These are phyloP conservation scores for Ammodytes marinus DNA, from an alignment of 2,113 vertebrate genomes.

Conservation along the genomic window DNA sequence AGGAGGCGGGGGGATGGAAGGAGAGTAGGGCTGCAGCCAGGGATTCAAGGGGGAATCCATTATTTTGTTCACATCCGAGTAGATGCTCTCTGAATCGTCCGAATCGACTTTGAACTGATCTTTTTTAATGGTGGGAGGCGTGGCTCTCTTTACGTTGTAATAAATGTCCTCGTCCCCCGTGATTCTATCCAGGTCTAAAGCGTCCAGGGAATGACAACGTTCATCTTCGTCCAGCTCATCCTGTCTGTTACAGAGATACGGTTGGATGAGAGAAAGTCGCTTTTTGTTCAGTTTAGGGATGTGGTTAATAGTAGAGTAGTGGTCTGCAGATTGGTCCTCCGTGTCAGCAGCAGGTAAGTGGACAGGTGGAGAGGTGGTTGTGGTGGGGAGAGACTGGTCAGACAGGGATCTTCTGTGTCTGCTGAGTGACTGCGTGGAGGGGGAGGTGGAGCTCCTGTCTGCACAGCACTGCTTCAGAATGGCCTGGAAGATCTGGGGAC, in stretches of 20 bases:
- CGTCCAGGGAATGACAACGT: slow-evolving; percentile 38
- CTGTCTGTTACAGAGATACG: not conserved
- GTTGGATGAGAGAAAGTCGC: not conserved
- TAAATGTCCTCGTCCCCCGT: slow-evolving; percentile 35
- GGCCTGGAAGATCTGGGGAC: slow-evolving; percentile 78
- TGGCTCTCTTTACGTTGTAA: slow-evolving; percentile 49
- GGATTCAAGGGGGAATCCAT: not conserved
- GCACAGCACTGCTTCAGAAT: slow-evolving; percentile 72
- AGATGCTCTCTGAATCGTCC: slow-evolving; percentile 17
- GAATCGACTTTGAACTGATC: not conserved
- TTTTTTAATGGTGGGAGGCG: not conserved
- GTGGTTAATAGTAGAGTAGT: slow-evolving; percentile 44
- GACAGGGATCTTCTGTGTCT: slow-evolving; percentile 1
- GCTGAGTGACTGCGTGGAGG: not conserved
- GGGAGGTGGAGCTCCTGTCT: slow-evolving; percentile 6
- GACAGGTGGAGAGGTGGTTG: not conserved
- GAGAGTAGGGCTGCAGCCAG: not conserved
- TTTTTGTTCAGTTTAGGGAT: not conserved
- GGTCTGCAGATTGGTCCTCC: not conserved
- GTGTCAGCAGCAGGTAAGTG: slow-evolving; percentile 7
- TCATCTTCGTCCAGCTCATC: slow-evolving; percentile 40
- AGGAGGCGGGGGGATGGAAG: not conserved
- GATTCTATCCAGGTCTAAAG: slow-evolving; percentile 16
- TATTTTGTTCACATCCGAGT: slow-evolving; percentile 20
- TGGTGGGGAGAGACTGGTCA: slow-evolving; percentile 15